phyloP scores from a whole-genome alignment of 1,140 invertebrate genomes.

The Asbolus verrucosus region DNA sequence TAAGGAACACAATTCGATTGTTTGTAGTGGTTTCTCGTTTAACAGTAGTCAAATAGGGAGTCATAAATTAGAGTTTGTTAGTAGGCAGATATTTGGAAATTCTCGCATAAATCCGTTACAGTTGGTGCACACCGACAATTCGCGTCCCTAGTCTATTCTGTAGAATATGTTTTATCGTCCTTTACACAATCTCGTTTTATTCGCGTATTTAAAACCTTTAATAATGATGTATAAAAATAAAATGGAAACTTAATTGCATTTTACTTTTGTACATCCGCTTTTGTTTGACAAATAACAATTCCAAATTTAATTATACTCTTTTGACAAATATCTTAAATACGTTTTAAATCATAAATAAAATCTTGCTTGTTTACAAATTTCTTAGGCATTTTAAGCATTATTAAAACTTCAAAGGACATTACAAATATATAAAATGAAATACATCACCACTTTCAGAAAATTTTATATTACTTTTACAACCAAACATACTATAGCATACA shows the following conservation, averaged over 20 bases:
- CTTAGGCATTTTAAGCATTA: slow-evolving; percentile 1
- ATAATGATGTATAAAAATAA: slow-evolving; percentile 41
- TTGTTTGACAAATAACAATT: slow-evolving; percentile 35
- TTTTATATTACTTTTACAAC: slow-evolving; percentile 21
- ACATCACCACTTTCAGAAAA: background rate
- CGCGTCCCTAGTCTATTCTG: slow-evolving; percentile 40
- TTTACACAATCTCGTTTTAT: slow-evolving; percentile 31
- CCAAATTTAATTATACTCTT: slow-evolving; percentile 19
- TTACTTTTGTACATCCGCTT: slow-evolving; percentile 15
- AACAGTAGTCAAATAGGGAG: slow-evolving; percentile 48
- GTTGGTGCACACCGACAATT: slow-evolving; percentile 45
- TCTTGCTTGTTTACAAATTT: slow-evolving; percentile 18
- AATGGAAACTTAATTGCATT: slow-evolving; percentile 17
- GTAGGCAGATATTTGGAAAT: slow-evolving; percentile 51
- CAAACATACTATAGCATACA: slow-evolving; percentile 1
- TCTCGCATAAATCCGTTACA: slow-evolving; percentile 50
- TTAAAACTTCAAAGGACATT: background rate
- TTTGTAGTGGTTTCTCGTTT: slow-evolving; percentile 41
- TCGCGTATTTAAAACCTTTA: slow-evolving; percentile 37
- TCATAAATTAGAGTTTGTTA: slow-evolving; percentile 49
- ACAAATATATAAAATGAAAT: background rate
- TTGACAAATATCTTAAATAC: slow-evolving; percentile 1
- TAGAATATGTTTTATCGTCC: slow-evolving; percentile 48
- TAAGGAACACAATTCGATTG: slow-evolving; percentile 19
- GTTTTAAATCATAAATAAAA: background rate